Percentiles rank a stretch among this genome's conserved stretches.
These are phyloP conservation scores for Drosophila subobscura DNA, from an alignment of 1,140 invertebrate species.

Conservation along the genomic window DNA sequence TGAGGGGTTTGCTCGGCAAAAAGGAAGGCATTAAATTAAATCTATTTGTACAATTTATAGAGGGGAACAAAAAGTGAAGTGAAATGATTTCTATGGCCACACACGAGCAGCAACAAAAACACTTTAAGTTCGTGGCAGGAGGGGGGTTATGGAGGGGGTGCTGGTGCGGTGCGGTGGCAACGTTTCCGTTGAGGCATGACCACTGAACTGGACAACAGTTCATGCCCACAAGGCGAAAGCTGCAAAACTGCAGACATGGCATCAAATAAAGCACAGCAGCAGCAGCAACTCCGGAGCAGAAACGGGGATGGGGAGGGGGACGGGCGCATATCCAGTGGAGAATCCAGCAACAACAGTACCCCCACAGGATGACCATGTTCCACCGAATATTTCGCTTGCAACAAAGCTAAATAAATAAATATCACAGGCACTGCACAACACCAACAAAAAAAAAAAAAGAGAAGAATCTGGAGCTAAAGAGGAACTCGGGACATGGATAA, in stretches of 20 bases:
- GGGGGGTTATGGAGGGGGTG: too few species aligned
- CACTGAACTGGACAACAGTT: slow-evolving; percentile 70
- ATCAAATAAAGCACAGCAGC: slow-evolving; percentile 63
- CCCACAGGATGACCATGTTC: slow-evolving; percentile 18
- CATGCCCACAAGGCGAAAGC: slow-evolving; percentile 24
- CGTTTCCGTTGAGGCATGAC: slow-evolving; percentile 55
- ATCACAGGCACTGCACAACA: slow-evolving; percentile 41
- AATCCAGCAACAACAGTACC: neutral
- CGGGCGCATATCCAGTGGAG: slow-evolving; percentile 2
- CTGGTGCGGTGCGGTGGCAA: neutral
- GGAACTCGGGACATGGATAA: slow-evolving; percentile 43
- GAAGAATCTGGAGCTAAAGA: neutral
- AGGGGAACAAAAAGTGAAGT: slow-evolving; percentile 55
- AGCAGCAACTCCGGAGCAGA: neutral
- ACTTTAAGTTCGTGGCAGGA: slow-evolving; percentile 7
- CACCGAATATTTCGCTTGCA: slow-evolving; percentile 48
- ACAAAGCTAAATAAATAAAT: slow-evolving; percentile 77
- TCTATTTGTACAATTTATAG: slow-evolving; percentile 75
- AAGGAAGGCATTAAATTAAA: slow-evolving; percentile 71
- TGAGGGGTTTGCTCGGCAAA: slow-evolving; percentile 19
- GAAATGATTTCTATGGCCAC: slow-evolving; percentile 60
- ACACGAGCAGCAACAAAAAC: slow-evolving; percentile 24
- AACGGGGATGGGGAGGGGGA: neutral
- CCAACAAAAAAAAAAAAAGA: neutral
- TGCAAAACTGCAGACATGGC: slow-evolving; percentile 75